These are phyloP conservation scores for rat (Rattus norvegicus) DNA, from an alignment of 2,113 vertebrate species.

Conservation along the genomic window GRCr8 NC_086037.1:51086501-51087000, in stretches of 20 bases:
- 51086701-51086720: background rate
- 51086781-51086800: slow-evolving; percentile 6
- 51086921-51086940: background rate
- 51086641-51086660: background rate
- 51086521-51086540: background rate
- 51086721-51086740: background rate
- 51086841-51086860: background rate
- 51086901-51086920: background rate
- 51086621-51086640: background rate
- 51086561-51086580: background rate
- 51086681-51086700: background rate
- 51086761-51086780: background rate
- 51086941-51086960: background rate
- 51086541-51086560: background rate
- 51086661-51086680: background rate
- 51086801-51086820: slow-evolving; percentile 9
- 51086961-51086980: background rate
- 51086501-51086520: background rate
- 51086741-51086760: background rate
- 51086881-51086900: background rate
- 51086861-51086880: background rate
- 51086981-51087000: background rate
- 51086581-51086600: background rate
- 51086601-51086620: background rate
- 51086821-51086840: background rate